These are phyloP conservation scores for Porites divaricata DNA, from an alignment of 92 coral and sea anemone species.

Conservation along the genomic window DNA sequence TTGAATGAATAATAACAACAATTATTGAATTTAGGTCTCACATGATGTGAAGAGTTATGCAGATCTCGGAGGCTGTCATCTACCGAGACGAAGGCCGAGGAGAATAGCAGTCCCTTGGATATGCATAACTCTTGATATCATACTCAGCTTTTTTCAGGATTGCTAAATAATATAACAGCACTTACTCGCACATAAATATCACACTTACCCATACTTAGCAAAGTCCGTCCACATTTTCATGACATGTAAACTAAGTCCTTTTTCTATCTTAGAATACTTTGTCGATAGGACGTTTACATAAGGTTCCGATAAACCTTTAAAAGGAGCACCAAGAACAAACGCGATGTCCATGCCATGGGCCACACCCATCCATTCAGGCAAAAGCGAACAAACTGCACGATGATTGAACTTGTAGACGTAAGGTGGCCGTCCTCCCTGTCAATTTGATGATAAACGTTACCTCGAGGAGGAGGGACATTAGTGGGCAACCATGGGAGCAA, in stretches of 20 bases:
- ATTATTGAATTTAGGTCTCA: no score
- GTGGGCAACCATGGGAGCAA: background rate
- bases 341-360: constrained; percentile 9
- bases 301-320: background rate
- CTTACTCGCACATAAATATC: no score
- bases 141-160: no score
- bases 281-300: background rate
- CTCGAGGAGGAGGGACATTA: background rate
- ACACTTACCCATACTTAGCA: constrained; percentile 87
- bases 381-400: background rate
- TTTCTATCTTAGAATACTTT: constrained; percentile 16
- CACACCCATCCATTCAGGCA: constrained; percentile 33
- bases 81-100: no score
- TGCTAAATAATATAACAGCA: no score
- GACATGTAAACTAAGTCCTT: constrained; percentile 31
- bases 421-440: constrained; percentile 28
- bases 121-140: no score
- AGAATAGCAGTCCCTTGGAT: no score
- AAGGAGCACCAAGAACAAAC: constrained; percentile 24
- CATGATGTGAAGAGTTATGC: no score
- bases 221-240: constrained; percentile 85
- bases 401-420: constrained; percentile 53
- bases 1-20: no score
- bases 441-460: background rate
- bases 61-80: no score